Base-by-base conservation (phyloP, 92 coral and sea anemone genomes). In the Bergia puertoricense region DNA sequence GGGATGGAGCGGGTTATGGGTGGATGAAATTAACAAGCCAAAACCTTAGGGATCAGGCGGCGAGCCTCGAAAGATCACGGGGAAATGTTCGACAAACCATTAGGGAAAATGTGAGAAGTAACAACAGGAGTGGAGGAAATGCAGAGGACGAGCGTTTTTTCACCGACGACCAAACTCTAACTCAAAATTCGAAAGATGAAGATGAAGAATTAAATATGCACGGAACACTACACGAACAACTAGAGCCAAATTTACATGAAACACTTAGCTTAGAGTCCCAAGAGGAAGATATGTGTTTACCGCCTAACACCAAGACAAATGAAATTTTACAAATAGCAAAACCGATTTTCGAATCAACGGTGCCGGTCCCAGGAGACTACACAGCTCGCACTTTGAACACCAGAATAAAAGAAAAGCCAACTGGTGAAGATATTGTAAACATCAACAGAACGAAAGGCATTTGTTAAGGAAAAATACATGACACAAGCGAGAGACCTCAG, bases 21-120 rank as follows among this genome's bases (percentile, higher is more conserved):
- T 72, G 76, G 42, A 72, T 72, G 76, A 72, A 72, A 72, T 37
- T 72, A 30, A 36, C 14, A 72, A 18, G 41, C 42, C 76, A 23
- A 36, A 72, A 72, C 76, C 42, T 72, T 18, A 67, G 22, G 74
- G 74, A 67, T 72, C 76, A 72, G 76, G 42, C 42, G 42, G 76
- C 43, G 41, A 72, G 76, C 38, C 76, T 36, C 41, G 42, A 72
- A 39, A 72, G 1, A 72, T 23, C 76, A 23, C 3, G 76, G 42
- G 76, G 44, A 36, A 72, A 72, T 72, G 42, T 72, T 36, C 10
- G 76, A 72, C 38, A 22, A 72, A 72, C 42, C 8, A 72, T 72
- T 42, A 72, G 38, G 41, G 76, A 72, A 72, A 72, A 7, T 72
- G 76, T 72, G 42, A 42, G 76, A 3, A 8, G 11, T 15, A 72